These are phyloP conservation scores for Ceriagrion tenellum DNA, from an alignment of 2,888 invertebrate species.

Conservation along the genomic window DNA sequence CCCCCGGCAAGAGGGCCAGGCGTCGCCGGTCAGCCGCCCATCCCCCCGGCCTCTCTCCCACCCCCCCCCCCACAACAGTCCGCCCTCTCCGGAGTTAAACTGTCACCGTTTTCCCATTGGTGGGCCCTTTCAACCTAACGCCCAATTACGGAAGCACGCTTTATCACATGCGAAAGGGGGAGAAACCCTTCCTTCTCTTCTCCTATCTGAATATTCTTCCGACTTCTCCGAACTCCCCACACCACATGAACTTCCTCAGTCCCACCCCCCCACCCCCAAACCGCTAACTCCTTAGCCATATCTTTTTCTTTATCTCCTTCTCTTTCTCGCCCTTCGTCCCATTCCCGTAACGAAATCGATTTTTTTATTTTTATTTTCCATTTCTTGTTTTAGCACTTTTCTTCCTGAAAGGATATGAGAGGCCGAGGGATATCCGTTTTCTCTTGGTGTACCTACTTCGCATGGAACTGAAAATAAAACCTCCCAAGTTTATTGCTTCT, in stretches of 20 bases:
- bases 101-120: slow-evolving; percentile 53
- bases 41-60: no score
- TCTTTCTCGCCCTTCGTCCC: background rate
- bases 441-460: background rate
- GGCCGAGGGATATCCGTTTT: slow-evolving; percentile 30
- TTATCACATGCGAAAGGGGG: slow-evolving; percentile 44
- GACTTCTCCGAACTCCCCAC: no score
- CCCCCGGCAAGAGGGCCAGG: background rate
- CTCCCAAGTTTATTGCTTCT: background rate
- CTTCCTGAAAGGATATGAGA: background rate
- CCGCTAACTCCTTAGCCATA: background rate
- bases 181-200: background rate
- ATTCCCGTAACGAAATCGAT: background rate
- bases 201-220: background rate
- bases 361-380: background rate
- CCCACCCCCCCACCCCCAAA: background rate
- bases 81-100: slow-evolving; percentile 40
- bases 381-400: background rate
- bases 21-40: background rate
- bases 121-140: slow-evolving; percentile 46
- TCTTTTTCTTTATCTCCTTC: background rate
- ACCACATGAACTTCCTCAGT: no score
- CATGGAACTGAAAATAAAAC: background rate
- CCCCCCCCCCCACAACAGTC: background rate
- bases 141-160: slow-evolving; percentile 59